Evolutionary conservation across 2,797 vertebrate species (phyloP).

Genomic region (Peromyscus nudipes): DNA sequence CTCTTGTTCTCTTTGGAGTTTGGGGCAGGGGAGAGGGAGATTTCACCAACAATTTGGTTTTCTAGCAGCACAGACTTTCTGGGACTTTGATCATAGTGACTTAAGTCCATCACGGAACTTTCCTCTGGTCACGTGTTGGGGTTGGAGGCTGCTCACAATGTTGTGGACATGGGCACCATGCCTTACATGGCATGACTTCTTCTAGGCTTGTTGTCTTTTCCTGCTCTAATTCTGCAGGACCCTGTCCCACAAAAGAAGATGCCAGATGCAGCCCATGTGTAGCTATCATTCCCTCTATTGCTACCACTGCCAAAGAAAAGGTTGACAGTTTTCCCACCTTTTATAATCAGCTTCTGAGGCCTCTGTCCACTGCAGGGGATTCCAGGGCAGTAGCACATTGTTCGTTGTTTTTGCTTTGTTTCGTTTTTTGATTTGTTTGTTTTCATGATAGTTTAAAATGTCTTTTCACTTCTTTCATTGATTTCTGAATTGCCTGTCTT

Average conservation of each 20-base stretch:
- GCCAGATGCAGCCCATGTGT: background rate
- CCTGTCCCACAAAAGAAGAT: background rate
- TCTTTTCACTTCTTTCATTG: background rate
- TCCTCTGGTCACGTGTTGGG: background rate
- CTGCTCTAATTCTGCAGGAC: background rate
- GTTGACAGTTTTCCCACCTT: background rate
- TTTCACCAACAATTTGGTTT: background rate
- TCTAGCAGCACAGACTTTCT: background rate
- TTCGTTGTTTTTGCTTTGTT: background rate
- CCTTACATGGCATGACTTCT: no score
- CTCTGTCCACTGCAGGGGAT: background rate
- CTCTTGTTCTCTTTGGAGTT: background rate
- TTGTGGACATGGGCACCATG: background rate
- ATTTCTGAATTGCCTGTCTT: background rate
- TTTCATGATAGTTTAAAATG: background rate
- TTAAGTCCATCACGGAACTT: background rate
- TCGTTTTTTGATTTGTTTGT: background rate
- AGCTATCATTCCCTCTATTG: background rate
- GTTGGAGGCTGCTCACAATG: background rate
- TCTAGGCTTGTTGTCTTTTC: background rate
- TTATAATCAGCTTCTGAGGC: background rate
- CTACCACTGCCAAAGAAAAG: background rate
- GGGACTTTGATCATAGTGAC: background rate
- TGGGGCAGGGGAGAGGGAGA: no score
- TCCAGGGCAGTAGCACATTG: background rate